These are phyloP conservation scores for Napeogenes inachia DNA, from an alignment of 2,888 invertebrate species.

Conservation along the genomic window DNA sequence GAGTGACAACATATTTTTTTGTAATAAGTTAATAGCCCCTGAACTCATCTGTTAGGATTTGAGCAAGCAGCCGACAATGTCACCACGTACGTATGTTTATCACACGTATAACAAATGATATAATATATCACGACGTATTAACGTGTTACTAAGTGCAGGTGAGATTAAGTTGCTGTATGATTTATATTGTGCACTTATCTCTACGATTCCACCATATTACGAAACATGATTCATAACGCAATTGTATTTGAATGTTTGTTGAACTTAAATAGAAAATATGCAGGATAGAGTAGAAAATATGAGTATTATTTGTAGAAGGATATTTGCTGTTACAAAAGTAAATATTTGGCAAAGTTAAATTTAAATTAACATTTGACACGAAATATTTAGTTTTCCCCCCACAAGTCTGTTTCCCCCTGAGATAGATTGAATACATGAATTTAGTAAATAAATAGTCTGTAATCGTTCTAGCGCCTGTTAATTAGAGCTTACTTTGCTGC, in stretches of 20 bases:
- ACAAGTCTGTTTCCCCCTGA: not conserved
- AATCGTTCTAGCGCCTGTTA: constrained; percentile 55
- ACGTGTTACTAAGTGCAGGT: constrained; percentile 39
- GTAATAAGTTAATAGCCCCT: not conserved
- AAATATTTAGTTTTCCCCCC: not conserved
- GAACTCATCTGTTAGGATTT: constrained; percentile 3
- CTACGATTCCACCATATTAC: constrained; percentile 34
- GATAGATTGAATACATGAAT: constrained; percentile 24
- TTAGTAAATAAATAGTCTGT: constrained; percentile 45
- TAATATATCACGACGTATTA: constrained; percentile 64
- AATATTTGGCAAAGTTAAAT: not conserved
- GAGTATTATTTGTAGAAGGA: not conserved
- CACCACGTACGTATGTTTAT: constrained; percentile 22
- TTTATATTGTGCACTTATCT: constrained; percentile 45
- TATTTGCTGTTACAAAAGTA: not conserved
- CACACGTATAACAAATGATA: constrained; percentile 50
- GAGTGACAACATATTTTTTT: not conserved
- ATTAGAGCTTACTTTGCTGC: constrained; percentile 56
- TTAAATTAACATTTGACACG: not conserved
- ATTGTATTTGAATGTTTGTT: constrained; percentile 2
- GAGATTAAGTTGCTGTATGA: constrained; percentile 56
- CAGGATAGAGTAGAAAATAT: not conserved
- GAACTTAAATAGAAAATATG: not conserved
- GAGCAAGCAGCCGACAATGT: constrained; percentile 14
- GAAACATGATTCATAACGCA: constrained; percentile 29